Percentiles rank a stretch among this genome's conserved stretches.
Conservation (phyloP, 2,113 vertebrate genomes). For the Pterophyllum scalare region DNA sequence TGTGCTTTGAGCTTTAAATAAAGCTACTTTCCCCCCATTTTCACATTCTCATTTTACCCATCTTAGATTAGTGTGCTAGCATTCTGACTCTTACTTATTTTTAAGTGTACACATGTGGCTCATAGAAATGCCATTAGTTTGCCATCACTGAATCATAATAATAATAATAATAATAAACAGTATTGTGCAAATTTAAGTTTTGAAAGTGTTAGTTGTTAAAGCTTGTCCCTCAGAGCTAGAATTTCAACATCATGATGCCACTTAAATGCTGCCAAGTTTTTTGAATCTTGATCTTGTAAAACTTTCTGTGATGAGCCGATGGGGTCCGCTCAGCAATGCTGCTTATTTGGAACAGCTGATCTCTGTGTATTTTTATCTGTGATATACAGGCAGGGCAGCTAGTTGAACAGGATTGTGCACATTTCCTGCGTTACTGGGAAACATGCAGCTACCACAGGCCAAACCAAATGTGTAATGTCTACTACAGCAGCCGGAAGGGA, state of each 20-base stretch:
- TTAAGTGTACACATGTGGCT: too few species aligned
- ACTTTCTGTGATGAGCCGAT: constrained; percentile 36
- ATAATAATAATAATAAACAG: not conserved
- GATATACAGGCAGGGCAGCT: not conserved
- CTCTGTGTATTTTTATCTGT: constrained; percentile 40
- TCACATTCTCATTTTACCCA: too few species aligned
- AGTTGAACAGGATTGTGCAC: constrained; percentile 22
- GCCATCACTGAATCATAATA: too few species aligned
- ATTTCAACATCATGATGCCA: not conserved
- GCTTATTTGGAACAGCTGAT: constrained; percentile 58
- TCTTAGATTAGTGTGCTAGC: too few species aligned
- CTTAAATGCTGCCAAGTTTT: not conserved
- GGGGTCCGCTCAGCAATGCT: constrained; percentile 41
- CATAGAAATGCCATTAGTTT: too few species aligned
- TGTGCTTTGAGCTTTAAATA: too few species aligned
- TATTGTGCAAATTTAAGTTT: not conserved
- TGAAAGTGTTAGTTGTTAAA: not conserved
- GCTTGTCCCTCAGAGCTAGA: not conserved
- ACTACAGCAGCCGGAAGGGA: not conserved
- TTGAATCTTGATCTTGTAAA: not conserved
- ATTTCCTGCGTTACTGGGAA: constrained; percentile 41
- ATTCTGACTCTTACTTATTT: too few species aligned
- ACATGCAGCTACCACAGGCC: constrained; percentile 43
- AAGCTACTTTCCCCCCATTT: too few species aligned
- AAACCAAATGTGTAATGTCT: constrained; percentile 33